A percentile compares a stretch with the other conserved stretches of the same genome.
Evolutionary conservation across 1,140 invertebrate species (phyloP).

Genomic region (Cherax quadricarinatus): DNA sequence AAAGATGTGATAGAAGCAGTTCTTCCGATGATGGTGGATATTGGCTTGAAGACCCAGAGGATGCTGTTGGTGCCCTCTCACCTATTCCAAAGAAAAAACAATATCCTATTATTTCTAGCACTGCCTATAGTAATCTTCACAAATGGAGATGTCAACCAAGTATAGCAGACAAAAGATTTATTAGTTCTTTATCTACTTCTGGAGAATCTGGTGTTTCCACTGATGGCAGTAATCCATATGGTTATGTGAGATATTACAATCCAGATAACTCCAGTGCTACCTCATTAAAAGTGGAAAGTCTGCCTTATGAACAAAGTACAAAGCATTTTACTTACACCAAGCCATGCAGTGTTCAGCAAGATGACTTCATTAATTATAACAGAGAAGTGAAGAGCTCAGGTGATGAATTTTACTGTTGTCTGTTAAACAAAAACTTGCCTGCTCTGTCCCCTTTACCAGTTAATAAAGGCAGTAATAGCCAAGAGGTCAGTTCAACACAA

Average conservation of each 20-base stretch:
- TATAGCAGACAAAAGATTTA: not conserved
- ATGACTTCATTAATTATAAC: not conserved
- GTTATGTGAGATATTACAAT: constrained; percentile 57
- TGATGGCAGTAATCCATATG: constrained; percentile 63
- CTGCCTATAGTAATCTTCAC: constrained; percentile 39
- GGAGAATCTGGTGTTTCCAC: constrained; percentile 54
- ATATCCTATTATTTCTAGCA: not conserved
- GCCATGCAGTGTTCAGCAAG: not conserved
- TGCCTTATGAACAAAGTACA: not conserved
- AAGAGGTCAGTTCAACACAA: not conserved
- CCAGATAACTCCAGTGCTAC: not conserved
- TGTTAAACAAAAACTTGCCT: not conserved
- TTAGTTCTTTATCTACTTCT: constrained; percentile 42
- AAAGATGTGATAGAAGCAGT: constrained; percentile 20
- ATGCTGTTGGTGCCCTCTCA: not conserved
- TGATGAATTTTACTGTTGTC: constrained; percentile 19
- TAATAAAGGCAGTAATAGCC: not conserved
- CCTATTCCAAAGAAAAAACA: constrained; percentile 41
- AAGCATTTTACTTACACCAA: constrained; percentile 45
- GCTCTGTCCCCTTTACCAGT: not conserved
- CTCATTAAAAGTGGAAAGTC: not conserved
- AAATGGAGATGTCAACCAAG: constrained; percentile 46
- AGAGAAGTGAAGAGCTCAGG: constrained; percentile 30
- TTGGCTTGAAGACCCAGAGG: constrained; percentile 26
- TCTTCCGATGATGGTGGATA: constrained; percentile 35